Percentiles rank a stretch among this genome's conserved stretches.
These are phyloP conservation scores for Hipposideros armiger DNA, from an alignment of 2,113 vertebrate species.

Conservation along the genomic window DNA sequence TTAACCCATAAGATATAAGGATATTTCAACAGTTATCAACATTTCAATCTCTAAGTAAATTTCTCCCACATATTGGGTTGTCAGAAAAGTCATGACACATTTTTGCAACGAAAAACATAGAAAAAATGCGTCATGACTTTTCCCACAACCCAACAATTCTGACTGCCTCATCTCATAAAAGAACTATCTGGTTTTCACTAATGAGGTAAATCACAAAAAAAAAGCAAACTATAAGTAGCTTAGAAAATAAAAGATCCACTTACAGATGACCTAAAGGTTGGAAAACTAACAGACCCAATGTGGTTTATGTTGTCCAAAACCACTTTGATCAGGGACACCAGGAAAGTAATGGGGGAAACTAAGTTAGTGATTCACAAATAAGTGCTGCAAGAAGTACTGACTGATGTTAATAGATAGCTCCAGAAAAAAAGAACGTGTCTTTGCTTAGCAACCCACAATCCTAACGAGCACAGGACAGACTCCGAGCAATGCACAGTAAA, in stretches of 20 bases:
- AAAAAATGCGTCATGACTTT: no score
- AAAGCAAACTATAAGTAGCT: neutral
- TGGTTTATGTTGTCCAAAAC: neutral
- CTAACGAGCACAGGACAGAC: neutral
- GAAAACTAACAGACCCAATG: neutral
- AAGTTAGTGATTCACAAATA: neutral
- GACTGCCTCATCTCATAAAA: constrained; percentile 47
- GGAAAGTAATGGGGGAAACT: neutral
- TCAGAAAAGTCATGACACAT: no score
- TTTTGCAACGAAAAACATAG: no score
- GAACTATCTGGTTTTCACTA: neutral
- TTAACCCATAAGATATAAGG: neutral
- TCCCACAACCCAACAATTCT: neutral
- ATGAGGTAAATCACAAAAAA: constrained; percentile 41
- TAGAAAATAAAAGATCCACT: constrained; percentile 58
- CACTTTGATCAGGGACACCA: neutral
- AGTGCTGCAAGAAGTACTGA: neutral
- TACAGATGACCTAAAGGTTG: neutral
- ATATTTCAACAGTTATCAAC: constrained; percentile 46
- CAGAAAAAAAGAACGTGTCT: neutral
- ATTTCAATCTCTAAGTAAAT: constrained; percentile 38
- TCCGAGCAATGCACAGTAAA: neutral
- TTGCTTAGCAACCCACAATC: neutral
- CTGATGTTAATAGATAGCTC: neutral
- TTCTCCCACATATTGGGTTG: neutral